phyloP scores from a whole-genome alignment of 2,888 invertebrate genomes.

The Drosophila borborema region DNA sequence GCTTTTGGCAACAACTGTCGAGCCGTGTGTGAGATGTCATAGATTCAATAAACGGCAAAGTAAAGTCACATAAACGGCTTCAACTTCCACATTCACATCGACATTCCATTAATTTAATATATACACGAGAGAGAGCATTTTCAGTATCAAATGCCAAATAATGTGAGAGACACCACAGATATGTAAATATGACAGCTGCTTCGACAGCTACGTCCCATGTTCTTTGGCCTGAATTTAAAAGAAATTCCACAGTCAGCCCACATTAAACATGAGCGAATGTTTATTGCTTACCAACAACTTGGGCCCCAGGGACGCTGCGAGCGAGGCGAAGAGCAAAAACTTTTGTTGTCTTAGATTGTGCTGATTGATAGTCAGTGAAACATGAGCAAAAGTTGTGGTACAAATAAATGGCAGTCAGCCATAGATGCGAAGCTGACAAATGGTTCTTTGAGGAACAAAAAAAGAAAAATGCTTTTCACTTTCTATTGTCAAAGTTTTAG shows the following conservation, averaged over 20 bases:
- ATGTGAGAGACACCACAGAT: slow-evolving; percentile 20
- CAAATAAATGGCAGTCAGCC: slow-evolving; percentile 35
- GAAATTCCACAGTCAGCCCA: slow-evolving; percentile 10
- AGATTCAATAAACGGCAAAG: slow-evolving; percentile 27
- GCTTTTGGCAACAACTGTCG: neutral
- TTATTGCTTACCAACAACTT: neutral
- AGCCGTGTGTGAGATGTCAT: neutral
- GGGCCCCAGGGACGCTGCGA: no score
- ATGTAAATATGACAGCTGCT: slow-evolving; percentile 55
- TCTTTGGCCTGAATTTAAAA: slow-evolving; percentile 28
- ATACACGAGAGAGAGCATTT: slow-evolving; percentile 14
- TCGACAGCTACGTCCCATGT: slow-evolving; percentile 15
- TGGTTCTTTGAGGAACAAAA: slow-evolving; percentile 31
- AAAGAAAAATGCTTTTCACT: slow-evolving; percentile 18
- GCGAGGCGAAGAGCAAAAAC: slow-evolving; percentile 10
- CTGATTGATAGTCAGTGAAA: slow-evolving; percentile 51
- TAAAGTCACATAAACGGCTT: slow-evolving; percentile 10
- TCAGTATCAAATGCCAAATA: slow-evolving; percentile 27
- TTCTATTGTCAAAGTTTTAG: slow-evolving; percentile 16
- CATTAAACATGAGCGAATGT: slow-evolving; percentile 26
- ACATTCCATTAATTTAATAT: slow-evolving; percentile 34
- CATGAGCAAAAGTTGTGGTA: slow-evolving; percentile 26
- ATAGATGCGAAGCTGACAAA: slow-evolving; percentile 44
- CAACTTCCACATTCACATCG: slow-evolving; percentile 9
- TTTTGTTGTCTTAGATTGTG: slow-evolving; percentile 53